Evolutionary conservation across 2,888 invertebrate genomes (phyloP), one percentile per base, ranked within the genome.

Genomic region (Meiosimyza decipiens): DNA sequence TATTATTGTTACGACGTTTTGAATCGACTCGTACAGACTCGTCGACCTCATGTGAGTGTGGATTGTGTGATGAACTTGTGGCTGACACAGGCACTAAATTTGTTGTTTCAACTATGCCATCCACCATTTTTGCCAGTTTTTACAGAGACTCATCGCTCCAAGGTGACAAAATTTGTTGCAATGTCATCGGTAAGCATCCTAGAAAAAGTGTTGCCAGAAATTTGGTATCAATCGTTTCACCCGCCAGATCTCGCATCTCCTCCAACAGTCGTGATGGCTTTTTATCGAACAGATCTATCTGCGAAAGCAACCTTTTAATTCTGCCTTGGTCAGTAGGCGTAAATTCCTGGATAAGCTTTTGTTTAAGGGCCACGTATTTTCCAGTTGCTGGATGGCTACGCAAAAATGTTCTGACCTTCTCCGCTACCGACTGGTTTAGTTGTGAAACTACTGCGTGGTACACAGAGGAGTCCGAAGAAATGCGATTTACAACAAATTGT

Each of bases 81-180:
- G 54, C 54, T 54, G 54, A 7, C 4, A 71, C 55, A 16, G 63
- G 49, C 33, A 71, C 49, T 15, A 71, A 50, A 47, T 71, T 71
- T 60, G 71, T 71, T 15, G 71, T 71, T 71, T 71, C 63, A 6
- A 71, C 28, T 28, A 71, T 63, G 13, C 62, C 62, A 51, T 71
- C 71, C 1, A 55, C 54, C 63, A 71, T 71, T 16, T 51, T 70
- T 5, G 63, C 63, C 22, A 71, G 62, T 28, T 71, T 71, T 12
- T 71, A 55, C 13, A 63, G 71, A 13, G 55, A 51, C 18, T 71
- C 71, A 5, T 63, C 71, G 18, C 40, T 54, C 63, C 63, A 63
- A 12, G 71, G 70, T n/a, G 62, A 52, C 62, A 70, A 33, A 62
- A 62, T 70, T 70, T 70, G 51, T 7, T 70, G 70, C 6, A 62